Percentiles rank a stretch among this genome's conserved stretches.
Conservation (phyloP, 2,797 vertebrate genomes). For the Aythya fuligula region DNA sequence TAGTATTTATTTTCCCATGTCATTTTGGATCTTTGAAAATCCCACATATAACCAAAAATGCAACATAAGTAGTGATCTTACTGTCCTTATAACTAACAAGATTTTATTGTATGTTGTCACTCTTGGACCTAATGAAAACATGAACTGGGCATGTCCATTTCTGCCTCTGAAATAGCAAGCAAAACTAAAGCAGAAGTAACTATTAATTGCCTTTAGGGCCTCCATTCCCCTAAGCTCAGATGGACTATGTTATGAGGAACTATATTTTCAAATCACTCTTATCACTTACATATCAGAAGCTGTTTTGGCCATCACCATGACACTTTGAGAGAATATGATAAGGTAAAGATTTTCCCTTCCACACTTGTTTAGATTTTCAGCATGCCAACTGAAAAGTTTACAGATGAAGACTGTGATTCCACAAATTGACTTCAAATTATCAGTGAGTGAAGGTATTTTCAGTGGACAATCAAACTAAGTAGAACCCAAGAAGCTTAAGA, state of each 20-base stretch:
- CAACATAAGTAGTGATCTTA: not conserved
- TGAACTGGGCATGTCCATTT: not conserved
- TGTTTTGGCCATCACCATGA: not conserved
- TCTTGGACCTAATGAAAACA: not conserved
- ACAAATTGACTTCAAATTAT: not conserved
- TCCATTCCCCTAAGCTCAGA: not conserved
- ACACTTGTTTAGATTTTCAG: not conserved
- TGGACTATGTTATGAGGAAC: not conserved
- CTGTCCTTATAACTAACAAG: not conserved
- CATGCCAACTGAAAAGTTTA: not conserved
- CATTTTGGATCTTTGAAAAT: not conserved
- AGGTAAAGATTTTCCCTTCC: not conserved
- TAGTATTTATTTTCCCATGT: not conserved
- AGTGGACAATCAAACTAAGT: not conserved
- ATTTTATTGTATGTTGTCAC: not conserved
- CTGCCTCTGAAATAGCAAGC: not conserved
- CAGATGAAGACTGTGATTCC: not conserved
- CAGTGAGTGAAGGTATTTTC: not conserved
- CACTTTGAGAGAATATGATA: not conserved
- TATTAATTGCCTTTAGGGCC: not conserved
- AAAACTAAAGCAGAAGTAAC: not conserved
- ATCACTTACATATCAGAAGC: not conserved
- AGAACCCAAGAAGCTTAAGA: not conserved
- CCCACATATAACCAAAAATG: not conserved
- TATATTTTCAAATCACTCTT: not conserved